Evolutionary conservation across 2,113 vertebrate genomes (phyloP).

Genomic region (Pelvicachromis taeniatus): DNA sequence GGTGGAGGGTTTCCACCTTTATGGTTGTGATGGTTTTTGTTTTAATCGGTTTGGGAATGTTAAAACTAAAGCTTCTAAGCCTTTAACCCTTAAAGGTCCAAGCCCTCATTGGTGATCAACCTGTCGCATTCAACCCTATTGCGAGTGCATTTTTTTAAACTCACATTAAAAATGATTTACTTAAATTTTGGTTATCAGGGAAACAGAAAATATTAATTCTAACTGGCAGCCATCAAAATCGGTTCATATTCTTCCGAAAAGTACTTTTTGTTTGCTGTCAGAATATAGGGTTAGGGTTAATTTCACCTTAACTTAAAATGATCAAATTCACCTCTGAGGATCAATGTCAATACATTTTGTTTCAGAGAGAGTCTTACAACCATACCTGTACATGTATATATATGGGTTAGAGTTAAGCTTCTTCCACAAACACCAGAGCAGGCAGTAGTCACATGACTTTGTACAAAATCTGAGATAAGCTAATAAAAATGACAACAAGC

Average conservation of each 20-base stretch:
- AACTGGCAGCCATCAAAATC: background rate
- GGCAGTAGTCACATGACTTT: background rate
- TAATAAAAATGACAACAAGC: background rate
- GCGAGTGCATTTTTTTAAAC: fast-evolving
- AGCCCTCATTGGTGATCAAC: background rate
- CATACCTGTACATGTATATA: background rate
- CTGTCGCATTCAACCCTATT: background rate
- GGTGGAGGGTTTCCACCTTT: fast-evolving
- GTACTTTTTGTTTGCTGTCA: background rate
- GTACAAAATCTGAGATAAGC: background rate
- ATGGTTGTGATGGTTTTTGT: background rate
- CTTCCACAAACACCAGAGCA: background rate
- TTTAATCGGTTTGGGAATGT: background rate
- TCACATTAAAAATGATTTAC: background rate
- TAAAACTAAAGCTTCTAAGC: fast-evolving
- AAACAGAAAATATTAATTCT: background rate
- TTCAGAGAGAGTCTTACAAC: background rate
- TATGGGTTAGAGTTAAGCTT: background rate
- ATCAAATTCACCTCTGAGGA: background rate
- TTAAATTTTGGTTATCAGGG: background rate
- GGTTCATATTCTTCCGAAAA: background rate
- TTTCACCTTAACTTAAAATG: too few relatives aligned
- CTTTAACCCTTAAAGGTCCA: background rate
- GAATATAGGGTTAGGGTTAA: background rate
- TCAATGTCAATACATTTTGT: background rate